phyloP scores from a whole-genome alignment of 2,888 invertebrate genomes.

The Corbicula japonica region DNA sequence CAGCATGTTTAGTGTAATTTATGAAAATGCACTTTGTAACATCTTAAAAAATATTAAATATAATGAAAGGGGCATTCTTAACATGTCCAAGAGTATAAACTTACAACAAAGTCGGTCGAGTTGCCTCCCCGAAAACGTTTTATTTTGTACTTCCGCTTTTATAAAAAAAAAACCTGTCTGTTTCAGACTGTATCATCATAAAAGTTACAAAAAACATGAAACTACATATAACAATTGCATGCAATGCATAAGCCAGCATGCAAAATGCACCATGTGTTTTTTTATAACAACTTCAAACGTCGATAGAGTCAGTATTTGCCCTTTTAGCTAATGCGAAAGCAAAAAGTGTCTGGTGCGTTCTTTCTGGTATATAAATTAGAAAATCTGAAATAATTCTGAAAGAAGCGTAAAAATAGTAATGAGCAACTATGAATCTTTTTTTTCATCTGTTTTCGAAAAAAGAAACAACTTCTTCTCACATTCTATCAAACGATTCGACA shows the following conservation, averaged over 20 bases:
- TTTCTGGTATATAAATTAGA: too few relatives aligned
- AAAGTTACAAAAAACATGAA: not conserved
- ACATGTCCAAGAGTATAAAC: not conserved
- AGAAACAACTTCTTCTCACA: too few relatives aligned
- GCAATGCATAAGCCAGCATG: slow-evolving; percentile 6
- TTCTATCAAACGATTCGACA: too few relatives aligned
- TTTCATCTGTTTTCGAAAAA: too few relatives aligned
- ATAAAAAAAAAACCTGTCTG: not conserved
- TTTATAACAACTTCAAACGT: too few relatives aligned
- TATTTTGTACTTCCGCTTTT: not conserved
- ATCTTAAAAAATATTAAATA: slow-evolving; percentile 1
- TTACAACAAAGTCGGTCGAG: slow-evolving; percentile 10
- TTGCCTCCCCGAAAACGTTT: slow-evolving; percentile 13
- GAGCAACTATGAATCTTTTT: too few relatives aligned
- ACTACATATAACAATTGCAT: too few relatives aligned
- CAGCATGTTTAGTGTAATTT: not conserved
- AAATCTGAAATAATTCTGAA: too few relatives aligned
- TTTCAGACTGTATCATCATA: not conserved
- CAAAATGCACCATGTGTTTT: slow-evolving; percentile 20
- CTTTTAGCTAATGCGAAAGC: too few relatives aligned
- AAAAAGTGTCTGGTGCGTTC: too few relatives aligned
- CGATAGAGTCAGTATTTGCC: too few relatives aligned
- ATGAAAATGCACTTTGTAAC: not conserved
- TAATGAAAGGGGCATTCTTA: not conserved
- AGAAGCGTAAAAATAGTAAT: too few relatives aligned